Evolutionary conservation across 2,797 vertebrate genomes (phyloP).

Genomic region (Periophthalmus magnuspinnatus): DNA sequence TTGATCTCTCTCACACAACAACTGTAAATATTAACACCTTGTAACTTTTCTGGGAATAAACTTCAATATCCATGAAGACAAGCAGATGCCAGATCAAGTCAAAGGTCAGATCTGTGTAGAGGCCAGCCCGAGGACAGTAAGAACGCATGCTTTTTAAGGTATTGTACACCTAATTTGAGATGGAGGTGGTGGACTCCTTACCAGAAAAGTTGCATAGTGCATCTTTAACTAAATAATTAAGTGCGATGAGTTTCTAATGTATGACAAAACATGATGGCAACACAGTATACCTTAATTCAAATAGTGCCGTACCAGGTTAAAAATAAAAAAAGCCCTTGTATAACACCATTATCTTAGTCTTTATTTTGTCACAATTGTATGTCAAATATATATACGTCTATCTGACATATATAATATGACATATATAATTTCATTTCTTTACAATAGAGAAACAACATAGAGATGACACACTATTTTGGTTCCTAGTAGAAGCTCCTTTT

Average conservation of each 20-base stretch:
- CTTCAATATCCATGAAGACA: not conserved
- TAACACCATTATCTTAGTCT: constrained; percentile 81
- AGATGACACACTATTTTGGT: constrained; percentile 88
- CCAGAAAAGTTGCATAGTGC: not conserved
- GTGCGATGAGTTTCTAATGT: not conserved
- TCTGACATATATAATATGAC: constrained; percentile 84
- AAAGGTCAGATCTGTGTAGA: too few species aligned
- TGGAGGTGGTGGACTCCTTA: not conserved
- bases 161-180: too few species aligned
- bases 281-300: not conserved
- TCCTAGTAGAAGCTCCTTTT: constrained; percentile 85
- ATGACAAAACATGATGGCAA: not conserved
- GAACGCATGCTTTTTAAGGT: too few species aligned
- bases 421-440: constrained; percentile 84
- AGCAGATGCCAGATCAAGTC: not conserved
- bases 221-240: not conserved
- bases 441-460: constrained; percentile 88
- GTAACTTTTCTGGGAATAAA: not conserved
- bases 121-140: too few species aligned
- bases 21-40: not conserved
- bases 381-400: constrained; percentile 84
- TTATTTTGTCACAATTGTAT: constrained; percentile 84
- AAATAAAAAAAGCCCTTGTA: constrained; percentile 48
- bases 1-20: not conserved
- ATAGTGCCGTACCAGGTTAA: not conserved